phyloP scores from a whole-genome alignment of 2,888 invertebrate species.

The Lycia hirtaria region DNA sequence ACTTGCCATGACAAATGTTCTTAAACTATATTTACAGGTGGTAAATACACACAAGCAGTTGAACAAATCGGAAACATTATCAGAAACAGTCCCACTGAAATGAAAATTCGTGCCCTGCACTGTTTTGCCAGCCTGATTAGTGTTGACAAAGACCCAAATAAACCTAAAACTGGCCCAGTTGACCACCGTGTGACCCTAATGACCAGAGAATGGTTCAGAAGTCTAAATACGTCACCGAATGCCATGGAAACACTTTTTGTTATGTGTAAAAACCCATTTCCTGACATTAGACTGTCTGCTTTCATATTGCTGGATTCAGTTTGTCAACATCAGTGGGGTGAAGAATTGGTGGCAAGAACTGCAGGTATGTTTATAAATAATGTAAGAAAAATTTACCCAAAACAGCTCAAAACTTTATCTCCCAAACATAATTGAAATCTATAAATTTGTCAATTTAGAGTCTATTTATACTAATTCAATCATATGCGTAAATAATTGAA shows the following conservation, averaged over 20 bases:
- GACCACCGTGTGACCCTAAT: constrained; percentile 78
- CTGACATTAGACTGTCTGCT: constrained; percentile 90
- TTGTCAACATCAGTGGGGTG: constrained; percentile 92
- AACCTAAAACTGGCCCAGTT: constrained; percentile 65
- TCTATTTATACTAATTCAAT: too few relatives aligned
- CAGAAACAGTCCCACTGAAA: constrained; percentile 86
- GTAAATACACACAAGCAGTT: constrained; percentile 79
- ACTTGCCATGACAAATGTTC: too few relatives aligned
- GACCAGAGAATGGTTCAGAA: constrained; percentile 82
- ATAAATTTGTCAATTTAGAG: too few relatives aligned
- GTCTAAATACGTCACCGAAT: constrained; percentile 62
- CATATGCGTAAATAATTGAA: too few relatives aligned
- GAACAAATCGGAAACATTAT: constrained; percentile 86
- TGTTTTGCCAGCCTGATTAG: constrained; percentile 87
- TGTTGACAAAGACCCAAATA: constrained; percentile 68
- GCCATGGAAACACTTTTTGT: constrained; percentile 87
- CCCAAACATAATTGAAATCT: too few relatives aligned
- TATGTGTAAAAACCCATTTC: constrained; percentile 91
- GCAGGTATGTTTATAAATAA: constrained; percentile 80
- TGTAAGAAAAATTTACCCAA: too few relatives aligned
- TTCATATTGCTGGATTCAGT: constrained; percentile 88
- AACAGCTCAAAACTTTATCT: too few relatives aligned
- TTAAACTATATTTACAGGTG: constrained; percentile 59
- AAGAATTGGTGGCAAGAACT: constrained; percentile 88
- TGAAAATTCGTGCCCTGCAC: constrained; percentile 88